Evolutionary conservation across 2,113 vertebrate species (phyloP), one percentile per base, ranked within the genome.

Genomic region (Bungarus multicinctus): DNA sequence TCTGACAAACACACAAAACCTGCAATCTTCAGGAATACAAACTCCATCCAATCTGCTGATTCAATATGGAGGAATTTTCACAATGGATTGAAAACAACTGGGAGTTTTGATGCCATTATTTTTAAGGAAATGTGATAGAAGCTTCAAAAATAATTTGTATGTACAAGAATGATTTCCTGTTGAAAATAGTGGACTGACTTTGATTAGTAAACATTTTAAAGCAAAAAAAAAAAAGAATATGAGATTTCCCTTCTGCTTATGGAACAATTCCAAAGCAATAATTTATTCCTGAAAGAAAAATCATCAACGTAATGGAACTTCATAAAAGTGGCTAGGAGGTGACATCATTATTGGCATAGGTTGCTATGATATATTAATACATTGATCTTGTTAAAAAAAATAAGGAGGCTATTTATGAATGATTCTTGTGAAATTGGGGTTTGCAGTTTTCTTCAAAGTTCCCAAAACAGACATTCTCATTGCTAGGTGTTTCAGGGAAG

Each of bases 341-440:
- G 0, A 8, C 0, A 81, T 88, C 88, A 85, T 34, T 23, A 18
- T 57, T 89, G 64, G 87, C 87, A 47, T 25, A 85, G 69, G 23
- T 16, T 43, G 47, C 14, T 47, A 39, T 30, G 91, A 55, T 43
- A 0, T 87, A 14, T 69, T 89, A 34, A 18, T 0, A 81, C 85
- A 52, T 60, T 30, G 0, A 12, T n/a, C 0, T 0, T 39, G 0
- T 20, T 7, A 7, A 64, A n/a, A 27, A 50, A 87, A 91, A 55
- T 64, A 34, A 85, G 43, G 64, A 0, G n/a, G 55, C 87, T 20
- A 52, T 47, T 64, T 34, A 69, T 81, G 39, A 74, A 34, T 27
- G 90, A 86, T 54, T 64, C 14, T 39, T 54, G 87, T 87, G 69
- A 0, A 57, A 52, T 92, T 91, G 39, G 5, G 20, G 0, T 0